Percentiles rank a stretch among this genome's conserved stretches.
Evolutionary conservation across 2,797 vertebrate species (phyloP).

Genomic region (Antennarius maculatus): DNA sequence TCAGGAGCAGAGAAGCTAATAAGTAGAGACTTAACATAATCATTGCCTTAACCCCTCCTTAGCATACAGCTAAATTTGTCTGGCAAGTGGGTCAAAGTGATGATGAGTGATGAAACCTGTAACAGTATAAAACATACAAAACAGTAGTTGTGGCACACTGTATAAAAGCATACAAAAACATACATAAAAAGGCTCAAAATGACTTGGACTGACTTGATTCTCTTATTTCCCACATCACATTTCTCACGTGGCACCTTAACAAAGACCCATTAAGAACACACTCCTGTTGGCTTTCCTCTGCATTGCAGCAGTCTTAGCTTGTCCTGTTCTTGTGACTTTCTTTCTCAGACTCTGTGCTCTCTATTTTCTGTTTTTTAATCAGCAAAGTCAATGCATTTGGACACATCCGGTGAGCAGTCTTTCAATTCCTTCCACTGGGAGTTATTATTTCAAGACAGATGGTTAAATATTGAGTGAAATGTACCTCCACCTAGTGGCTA

Average conservation of each 20-base stretch:
- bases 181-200: constrained; percentile 29
- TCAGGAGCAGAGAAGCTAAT: neutral
- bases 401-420: constrained; percentile 1
- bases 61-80: constrained; percentile 2
- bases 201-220: constrained; percentile 21
- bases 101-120: constrained; percentile 9
- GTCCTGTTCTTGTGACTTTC: constrained; percentile 19
- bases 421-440: constrained; percentile 3
- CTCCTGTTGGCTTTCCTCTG: constrained; percentile 5
- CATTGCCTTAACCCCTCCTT: neutral
- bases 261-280: constrained; percentile 18
- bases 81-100: constrained; percentile 4
- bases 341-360: constrained; percentile 1
- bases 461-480: constrained; percentile 42
- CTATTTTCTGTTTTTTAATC: constrained; percentile 4
- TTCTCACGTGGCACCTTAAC: constrained; percentile 7
- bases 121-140: constrained; percentile 45
- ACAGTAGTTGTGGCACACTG: constrained; percentile 62
- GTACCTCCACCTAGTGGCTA: constrained; percentile 69
- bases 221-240: constrained; percentile 33
- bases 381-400: constrained; percentile 10
- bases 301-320: neutral
- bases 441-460: neutral
- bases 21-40: no score
- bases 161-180: constrained; percentile 46